Conservation (phyloP, 2,113 vertebrate species). For the Burhinus oedicnemus region DNA sequence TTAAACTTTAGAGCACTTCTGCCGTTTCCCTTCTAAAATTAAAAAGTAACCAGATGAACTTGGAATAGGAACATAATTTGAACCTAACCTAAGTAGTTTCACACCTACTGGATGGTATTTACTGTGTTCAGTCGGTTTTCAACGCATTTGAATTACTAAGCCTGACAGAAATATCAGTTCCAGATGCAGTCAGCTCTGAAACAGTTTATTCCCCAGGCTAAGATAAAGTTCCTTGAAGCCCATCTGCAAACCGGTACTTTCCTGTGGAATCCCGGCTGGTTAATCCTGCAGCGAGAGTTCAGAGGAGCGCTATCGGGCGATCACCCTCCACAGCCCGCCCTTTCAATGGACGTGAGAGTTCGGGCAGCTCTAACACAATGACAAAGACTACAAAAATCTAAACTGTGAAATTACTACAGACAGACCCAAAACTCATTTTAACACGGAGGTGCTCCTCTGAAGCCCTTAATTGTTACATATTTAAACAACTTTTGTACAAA, state of each 20-base stretch:
- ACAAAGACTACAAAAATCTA: neutral
- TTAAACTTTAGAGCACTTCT: neutral
- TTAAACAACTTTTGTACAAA: neutral
- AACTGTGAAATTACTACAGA: neutral
- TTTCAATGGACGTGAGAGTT: neutral
- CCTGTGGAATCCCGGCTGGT: neutral
- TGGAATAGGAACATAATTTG: neutral
- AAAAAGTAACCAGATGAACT: neutral
- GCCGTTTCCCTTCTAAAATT: neutral
- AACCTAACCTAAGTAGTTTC: neutral
- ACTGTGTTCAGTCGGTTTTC: fast-evolving
- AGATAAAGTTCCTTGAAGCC: neutral
- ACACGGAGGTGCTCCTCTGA: neutral
- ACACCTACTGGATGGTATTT: neutral
- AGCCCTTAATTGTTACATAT: fast-evolving
- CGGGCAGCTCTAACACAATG: neutral
- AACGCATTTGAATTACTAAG: neutral
- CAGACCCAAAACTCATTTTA: neutral
- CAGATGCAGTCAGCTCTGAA: neutral
- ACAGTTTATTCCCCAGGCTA: neutral
- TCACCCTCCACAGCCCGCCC: neutral
- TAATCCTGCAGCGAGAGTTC: neutral
- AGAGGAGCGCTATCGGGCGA: neutral
- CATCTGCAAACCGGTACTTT: conserved; percentile 1
- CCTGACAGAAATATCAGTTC: neutral